Conservation (phyloP, 2,113 vertebrate genomes). For the Melanocharis versteri region DNA sequence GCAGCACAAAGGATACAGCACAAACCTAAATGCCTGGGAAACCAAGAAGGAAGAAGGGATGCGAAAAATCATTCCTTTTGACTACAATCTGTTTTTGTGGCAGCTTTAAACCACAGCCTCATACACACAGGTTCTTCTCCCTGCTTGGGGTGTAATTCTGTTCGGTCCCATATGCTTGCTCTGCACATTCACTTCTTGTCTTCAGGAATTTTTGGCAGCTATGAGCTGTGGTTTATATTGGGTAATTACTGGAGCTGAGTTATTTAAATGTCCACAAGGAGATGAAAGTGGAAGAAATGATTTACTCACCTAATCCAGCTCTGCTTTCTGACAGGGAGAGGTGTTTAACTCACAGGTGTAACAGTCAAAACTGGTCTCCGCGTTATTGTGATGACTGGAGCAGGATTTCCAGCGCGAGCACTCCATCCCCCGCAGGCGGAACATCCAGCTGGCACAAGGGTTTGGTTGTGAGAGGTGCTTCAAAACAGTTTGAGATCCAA, state of each 20-base stretch:
- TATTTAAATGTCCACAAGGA: constrained; percentile 11
- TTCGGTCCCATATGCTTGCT: not conserved
- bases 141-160: not conserved
- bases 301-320: not conserved
- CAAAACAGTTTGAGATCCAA: not conserved
- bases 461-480: not conserved
- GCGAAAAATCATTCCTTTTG: not conserved
- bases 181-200: constrained; percentile 14
- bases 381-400: not conserved
- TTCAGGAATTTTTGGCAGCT: constrained; percentile 32
- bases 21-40: not conserved
- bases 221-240: not conserved
- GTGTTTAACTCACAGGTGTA: not conserved
- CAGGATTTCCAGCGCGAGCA: not conserved
- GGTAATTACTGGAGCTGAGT: constrained; percentile 6
- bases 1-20: not conserved
- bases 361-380: not conserved
- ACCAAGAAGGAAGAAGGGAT: not conserved
- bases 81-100: not conserved
- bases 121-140: not conserved
- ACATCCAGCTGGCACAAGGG: not conserved
- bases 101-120: not conserved
- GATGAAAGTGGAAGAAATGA: constrained; percentile 11
- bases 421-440: not conserved
- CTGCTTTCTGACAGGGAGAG: not conserved